Base-by-base conservation (phyloP, 2,113 vertebrate genomes). In the Cyrtonyx montezumae region DNA sequence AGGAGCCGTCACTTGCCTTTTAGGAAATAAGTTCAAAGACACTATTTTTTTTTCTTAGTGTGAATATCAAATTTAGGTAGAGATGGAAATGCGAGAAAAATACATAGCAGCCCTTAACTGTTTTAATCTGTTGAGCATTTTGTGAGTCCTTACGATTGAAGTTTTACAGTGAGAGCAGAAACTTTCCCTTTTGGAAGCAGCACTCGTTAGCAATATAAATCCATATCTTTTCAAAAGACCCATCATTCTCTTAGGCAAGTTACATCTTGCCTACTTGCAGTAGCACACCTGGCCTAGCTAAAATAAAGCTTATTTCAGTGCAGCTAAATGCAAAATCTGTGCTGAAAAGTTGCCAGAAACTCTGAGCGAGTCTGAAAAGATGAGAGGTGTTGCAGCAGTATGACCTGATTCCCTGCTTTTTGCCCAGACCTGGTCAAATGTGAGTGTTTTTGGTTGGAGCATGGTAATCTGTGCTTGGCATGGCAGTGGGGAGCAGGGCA, bases 231-330 rank as follows among this genome's bases (percentile, higher is more conserved):
- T 22, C 32, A 26, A 22, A 32, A 87, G 87, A 92, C 23, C 89
- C 68, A 43, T 92, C 79, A 48, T 61, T 91, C 51, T 15, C 63
- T 65, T 62, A 3, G 26, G 79, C 96, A 65, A 85, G 94, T 87
- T 79, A 4, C 0, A 0, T 92, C 92, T 89, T 93, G 94, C 49
- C 79, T 84, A 0, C 34, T 59, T 84, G 84, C 28, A 87, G 23
- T 4, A 56, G 55, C 28, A 65, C 68, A 68, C 87, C 91, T 94
- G 89, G 94, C 48, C 91, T 79, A 73, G 48, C 68, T n/a, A 12
- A 79, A 63, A 80, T 87, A 49, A 77, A n/a, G 79, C 9, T 12
- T 42, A 19, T 59, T 91, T 58, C 56, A 9, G 22, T 20, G 75
- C 5, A 13, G 65, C 74, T 92, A 59, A 76, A 63, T 20, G 34